A percentile compares a stretch with the other conserved stretches of the same genome.
Conservation (phyloP, 2,797 vertebrate species). For the Pteropus rufus region DNA sequence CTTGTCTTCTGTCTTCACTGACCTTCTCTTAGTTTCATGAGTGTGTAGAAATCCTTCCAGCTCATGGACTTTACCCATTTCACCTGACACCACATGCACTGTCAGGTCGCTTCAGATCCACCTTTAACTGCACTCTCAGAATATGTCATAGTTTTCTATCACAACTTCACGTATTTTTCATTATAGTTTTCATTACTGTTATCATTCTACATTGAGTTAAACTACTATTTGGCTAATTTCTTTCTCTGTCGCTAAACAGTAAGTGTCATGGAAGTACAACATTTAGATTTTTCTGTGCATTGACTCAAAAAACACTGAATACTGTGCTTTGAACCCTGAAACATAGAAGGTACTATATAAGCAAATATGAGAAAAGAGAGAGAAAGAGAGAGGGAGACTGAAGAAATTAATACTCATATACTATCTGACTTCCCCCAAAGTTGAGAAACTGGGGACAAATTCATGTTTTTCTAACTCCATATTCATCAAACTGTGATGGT, state of each 20-base stretch:
- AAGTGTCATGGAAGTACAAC: neutral
- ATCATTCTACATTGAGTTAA: neutral
- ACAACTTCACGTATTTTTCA: neutral
- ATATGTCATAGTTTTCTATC: too few species aligned
- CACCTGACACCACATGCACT: fast-evolving
- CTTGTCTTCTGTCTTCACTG: neutral
- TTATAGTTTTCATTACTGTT: neutral
- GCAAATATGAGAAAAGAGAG: neutral
- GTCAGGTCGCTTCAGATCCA: fast-evolving
- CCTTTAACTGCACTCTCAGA: neutral
- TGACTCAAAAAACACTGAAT: neutral
- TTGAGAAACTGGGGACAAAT: neutral
- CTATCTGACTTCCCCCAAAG: neutral
- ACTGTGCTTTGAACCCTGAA: neutral
- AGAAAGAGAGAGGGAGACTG: neutral
- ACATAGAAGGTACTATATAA: neutral
- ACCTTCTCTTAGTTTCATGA: neutral
- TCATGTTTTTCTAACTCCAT: neutral
- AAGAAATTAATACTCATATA: neutral
- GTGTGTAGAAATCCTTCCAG: neutral
- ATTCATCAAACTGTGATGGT: neutral
- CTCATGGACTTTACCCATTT: neutral
- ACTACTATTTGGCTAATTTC: neutral
- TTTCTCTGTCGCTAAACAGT: neutral
- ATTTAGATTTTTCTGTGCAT: neutral